Percentiles rank a stretch among this genome's conserved stretches.
phyloP scores from a whole-genome alignment of 2,888 invertebrate species.

The Cheilosia vernalis region DNA sequence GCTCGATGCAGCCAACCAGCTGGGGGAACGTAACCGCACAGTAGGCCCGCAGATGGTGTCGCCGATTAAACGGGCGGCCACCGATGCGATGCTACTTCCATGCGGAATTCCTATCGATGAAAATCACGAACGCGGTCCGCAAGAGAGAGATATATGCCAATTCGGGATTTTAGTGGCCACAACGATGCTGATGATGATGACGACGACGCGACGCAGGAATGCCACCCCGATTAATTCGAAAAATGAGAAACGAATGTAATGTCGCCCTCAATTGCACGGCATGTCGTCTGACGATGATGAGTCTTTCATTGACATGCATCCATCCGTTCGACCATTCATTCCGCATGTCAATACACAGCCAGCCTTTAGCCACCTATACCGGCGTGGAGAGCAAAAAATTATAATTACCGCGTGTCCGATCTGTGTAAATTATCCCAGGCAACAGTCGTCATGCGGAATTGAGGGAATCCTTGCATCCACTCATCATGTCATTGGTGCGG shows the following conservation, averaged over 20 bases:
- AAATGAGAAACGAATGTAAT: constrained; percentile 66
- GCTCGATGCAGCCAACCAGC: neutral
- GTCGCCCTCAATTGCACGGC: constrained; percentile 60
- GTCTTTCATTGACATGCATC: constrained; percentile 71
- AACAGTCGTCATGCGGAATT: neutral
- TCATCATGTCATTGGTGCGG: constrained; percentile 23
- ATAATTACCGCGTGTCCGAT: constrained; percentile 70
- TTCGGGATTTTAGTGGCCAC: constrained; percentile 13
- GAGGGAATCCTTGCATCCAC: constrained; percentile 23
- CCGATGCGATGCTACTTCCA: constrained; percentile 10
- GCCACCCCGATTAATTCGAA: constrained; percentile 37
- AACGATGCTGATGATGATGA: neutral
- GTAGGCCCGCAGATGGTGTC: constrained; percentile 49
- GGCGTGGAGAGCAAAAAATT: constrained; percentile 19
- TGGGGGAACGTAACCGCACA: constrained; percentile 30
- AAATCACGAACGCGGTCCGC: constrained; percentile 48
- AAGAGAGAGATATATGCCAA: constrained; percentile 17
- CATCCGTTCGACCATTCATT: constrained; percentile 50
- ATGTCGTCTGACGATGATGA: constrained; percentile 64
- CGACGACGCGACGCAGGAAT: constrained; percentile 43
- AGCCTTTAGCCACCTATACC: neutral
- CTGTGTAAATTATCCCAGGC: constrained; percentile 51
- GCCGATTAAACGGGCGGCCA: constrained; percentile 49
- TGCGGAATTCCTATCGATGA: constrained; percentile 44
- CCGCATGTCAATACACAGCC: constrained; percentile 35